Evolutionary conservation across 2,113 vertebrate species (phyloP).

Genomic region (Hippocampus guttulatus): DNA sequence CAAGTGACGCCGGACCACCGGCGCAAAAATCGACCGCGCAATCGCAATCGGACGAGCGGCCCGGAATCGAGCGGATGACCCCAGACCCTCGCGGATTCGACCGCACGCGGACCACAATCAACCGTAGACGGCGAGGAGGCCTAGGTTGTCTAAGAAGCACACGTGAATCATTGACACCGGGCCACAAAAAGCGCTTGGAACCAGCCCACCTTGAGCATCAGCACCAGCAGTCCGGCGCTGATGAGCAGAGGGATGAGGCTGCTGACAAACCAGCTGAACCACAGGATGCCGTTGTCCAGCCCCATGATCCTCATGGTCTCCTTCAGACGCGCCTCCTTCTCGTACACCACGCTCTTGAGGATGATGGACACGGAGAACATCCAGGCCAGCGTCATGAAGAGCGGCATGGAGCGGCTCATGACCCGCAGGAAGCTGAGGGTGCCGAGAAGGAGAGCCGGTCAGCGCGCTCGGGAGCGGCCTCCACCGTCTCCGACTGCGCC

Average conservation of each 20-base stretch:
- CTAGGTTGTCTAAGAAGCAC: too few species aligned
- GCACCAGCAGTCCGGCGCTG: constrained; percentile 85
- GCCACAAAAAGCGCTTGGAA: neutral
- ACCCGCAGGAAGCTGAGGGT: constrained; percentile 84
- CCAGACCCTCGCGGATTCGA: too few species aligned
- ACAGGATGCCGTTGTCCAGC: constrained; percentile 87
- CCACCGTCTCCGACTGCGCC: constrained; percentile 16
- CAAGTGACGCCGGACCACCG: too few species aligned
- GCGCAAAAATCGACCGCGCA: too few species aligned
- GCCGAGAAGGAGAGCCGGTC: neutral
- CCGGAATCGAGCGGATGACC: too few species aligned
- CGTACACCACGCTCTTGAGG: constrained; percentile 93
- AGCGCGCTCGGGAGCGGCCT: neutral
- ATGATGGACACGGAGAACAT: constrained; percentile 98
- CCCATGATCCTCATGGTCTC: constrained; percentile 99
- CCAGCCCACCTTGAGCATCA: constrained; percentile 84
- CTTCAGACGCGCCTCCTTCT: constrained; percentile 95
- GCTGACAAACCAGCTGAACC: constrained; percentile 98
- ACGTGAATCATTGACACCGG: too few species aligned
- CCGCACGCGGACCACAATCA: neutral
- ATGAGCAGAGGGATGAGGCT: constrained; percentile 88
- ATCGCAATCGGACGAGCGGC: too few species aligned
- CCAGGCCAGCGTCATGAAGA: constrained; percentile 98
- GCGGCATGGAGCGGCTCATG: constrained; percentile 94
- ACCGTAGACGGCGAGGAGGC: neutral